phyloP scores from a whole-genome alignment of 2,797 vertebrate genomes.

The Pipistrellus pipistrellus region DNA sequence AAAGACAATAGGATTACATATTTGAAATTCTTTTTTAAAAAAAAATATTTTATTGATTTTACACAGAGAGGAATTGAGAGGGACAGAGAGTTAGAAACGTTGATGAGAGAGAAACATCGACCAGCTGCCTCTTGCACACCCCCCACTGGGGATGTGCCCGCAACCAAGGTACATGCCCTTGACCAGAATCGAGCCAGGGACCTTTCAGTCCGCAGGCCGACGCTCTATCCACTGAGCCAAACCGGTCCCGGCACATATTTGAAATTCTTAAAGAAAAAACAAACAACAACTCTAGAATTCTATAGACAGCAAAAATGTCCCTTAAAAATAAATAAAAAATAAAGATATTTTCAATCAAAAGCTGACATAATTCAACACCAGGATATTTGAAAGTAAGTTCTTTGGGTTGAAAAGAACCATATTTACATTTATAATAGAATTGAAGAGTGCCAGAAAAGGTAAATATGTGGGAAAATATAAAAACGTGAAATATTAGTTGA shows the following conservation, averaged over 20 bases:
- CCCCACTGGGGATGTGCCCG: too few relatives aligned
- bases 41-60: too few relatives aligned
- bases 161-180: too few relatives aligned
- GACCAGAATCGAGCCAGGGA: too few relatives aligned
- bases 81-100: too few relatives aligned
- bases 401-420: background rate
- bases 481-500: background rate
- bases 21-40: background rate
- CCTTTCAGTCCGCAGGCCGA: too few relatives aligned
- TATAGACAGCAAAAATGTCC: background rate
- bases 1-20: background rate
- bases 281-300: constrained; percentile 12
- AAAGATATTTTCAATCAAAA: background rate
- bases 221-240: too few relatives aligned
- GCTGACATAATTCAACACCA: background rate
- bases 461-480: background rate
- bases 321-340: constrained; percentile 27
- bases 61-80: too few relatives aligned
- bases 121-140: too few relatives aligned
- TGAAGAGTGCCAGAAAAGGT: background rate
- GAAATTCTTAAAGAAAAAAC: background rate
- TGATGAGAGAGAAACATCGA: too few relatives aligned
- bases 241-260: too few relatives aligned
- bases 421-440: background rate
- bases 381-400: background rate